A percentile compares a stretch with the other conserved stretches of the same genome.
Evolutionary conservation across 2,888 invertebrate species (phyloP).

Genomic region (Aelia acuminata): DNA sequence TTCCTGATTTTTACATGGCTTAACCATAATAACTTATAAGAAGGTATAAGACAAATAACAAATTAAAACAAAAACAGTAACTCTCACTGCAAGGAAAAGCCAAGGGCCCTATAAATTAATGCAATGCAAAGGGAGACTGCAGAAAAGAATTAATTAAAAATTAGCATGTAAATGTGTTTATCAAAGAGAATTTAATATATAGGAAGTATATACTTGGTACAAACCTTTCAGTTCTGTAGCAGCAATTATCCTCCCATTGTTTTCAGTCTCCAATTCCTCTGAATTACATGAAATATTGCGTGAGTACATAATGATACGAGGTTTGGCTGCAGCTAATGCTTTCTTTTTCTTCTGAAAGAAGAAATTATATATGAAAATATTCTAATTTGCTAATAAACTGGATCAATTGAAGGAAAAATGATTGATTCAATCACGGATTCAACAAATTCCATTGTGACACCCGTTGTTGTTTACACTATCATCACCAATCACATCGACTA

Average conservation of each 20-base stretch:
- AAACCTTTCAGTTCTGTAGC: slow-evolving; percentile 73
- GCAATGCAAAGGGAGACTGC: no score
- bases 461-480: background rate
- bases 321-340: slow-evolving; percentile 70
- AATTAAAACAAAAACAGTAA: no score
- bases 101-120: no score
- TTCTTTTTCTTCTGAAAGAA: slow-evolving; percentile 60
- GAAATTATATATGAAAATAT: background rate
- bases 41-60: no score
- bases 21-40: no score
- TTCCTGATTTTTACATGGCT: no score
- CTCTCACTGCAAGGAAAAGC: no score
- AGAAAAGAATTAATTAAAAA: no score
- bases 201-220: slow-evolving; percentile 38
- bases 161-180: no score
- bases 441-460: background rate
- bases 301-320: slow-evolving; percentile 76
- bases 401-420: background rate
- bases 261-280: slow-evolving; percentile 71
- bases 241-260: slow-evolving; percentile 75
- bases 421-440: background rate
- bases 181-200: no score
- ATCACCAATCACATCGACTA: no score
- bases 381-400: background rate
- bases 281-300: slow-evolving; percentile 72